phyloP scores from a whole-genome alignment of 2,888 invertebrate species.

The Nomada fabriciana region DNA sequence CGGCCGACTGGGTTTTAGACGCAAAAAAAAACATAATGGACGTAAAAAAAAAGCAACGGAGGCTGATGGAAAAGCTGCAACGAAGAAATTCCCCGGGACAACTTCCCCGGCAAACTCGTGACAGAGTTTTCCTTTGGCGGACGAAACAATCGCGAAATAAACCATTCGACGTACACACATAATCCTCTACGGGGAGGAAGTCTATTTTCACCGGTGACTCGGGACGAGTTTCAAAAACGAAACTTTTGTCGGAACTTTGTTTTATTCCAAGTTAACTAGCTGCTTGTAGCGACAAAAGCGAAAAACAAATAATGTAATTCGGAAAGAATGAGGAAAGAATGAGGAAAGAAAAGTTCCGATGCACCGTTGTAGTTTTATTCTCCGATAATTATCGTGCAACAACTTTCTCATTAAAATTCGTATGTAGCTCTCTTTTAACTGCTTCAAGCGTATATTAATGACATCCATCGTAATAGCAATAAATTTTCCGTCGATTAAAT shows the following conservation, averaged over 20 bases:
- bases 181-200: constrained; percentile 2
- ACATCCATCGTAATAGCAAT: no score
- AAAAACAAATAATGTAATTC: not conserved
- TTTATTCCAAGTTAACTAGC: not conserved
- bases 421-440: not conserved
- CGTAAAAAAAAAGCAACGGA: not conserved
- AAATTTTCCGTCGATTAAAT: not conserved
- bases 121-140: constrained; percentile 24
- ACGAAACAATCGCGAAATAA: constrained; percentile 47
- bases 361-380: not conserved
- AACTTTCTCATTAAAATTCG: not conserved
- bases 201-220: constrained; percentile 25
- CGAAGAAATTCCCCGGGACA: constrained; percentile 26
- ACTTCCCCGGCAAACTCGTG: constrained; percentile 18
- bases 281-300: not conserved
- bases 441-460: not conserved
- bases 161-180: constrained; percentile 21
- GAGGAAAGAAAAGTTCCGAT: not conserved
- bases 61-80: not conserved
- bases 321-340: not conserved
- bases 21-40: not conserved
- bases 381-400: not conserved
- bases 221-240: not conserved
- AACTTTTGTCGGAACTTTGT: constrained; percentile 12
- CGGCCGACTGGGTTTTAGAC: not conserved